Base-by-base conservation (phyloP, 2,797 vertebrate genomes). In the Sparus aurata region DNA sequence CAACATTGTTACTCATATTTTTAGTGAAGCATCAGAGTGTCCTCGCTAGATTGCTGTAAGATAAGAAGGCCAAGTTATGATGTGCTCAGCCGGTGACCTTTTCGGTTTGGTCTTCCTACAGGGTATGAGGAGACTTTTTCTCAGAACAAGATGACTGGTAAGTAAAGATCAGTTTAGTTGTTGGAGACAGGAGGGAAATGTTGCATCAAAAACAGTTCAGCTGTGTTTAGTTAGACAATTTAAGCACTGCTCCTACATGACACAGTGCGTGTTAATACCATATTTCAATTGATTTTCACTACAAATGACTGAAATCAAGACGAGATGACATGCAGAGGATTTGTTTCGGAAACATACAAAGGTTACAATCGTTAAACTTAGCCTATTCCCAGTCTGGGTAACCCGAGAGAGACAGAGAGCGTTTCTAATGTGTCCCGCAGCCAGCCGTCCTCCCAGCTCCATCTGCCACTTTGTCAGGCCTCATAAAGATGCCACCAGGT, bases 401-500 rank as follows among this genome's bases (percentile, higher is more conserved):
- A 92, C 90, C 43, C 3, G 87, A 94, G 91, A 88, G 85, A 85
- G 81, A 84, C 74, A 2, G 73, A 58, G 73, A 89, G 88, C 41
- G 57, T 90, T 79, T 87, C 85, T 90, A 92, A 93, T 86, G 88
- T 77, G 86, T 85, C 82, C 85, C 65, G 83, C 90, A 91, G 89
- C 77, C 87, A 73, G 73, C 58, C 55, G 16, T 67, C 66, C 73
- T 82, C 80, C 60, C 68, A 38, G 4, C 67, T 74, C 78, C 16
- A 73, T 88, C 90, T 85, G 79, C 87, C 87, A 87, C 89, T 91
- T 90, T 90, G 85, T 94, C 89, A 88, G 83, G 84, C 82, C 85
- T 91, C 91, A 83, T 94, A 93, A 94, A 94, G 82, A 91, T 88
- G 90, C 91, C 92, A 91, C 89, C 77, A 66, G 77, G 79, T 87